phyloP scores from a whole-genome alignment of 2,797 vertebrate species.

The Borostomias antarcticus region DNA sequence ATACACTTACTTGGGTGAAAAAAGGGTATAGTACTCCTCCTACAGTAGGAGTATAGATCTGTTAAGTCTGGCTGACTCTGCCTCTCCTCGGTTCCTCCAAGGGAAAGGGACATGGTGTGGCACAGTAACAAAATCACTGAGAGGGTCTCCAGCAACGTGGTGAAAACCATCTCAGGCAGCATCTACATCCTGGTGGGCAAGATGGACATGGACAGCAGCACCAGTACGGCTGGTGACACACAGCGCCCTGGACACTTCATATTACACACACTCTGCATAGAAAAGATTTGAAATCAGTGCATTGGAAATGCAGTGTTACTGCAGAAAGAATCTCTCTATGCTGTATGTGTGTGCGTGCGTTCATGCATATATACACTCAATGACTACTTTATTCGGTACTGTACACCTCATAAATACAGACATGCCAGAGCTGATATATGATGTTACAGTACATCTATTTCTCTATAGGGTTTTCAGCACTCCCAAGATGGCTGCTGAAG shows the following conservation, averaged over 20 bases:
- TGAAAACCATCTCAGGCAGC: conserved; percentile 71
- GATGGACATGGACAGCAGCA: conserved; percentile 51
- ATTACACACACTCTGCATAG: background rate
- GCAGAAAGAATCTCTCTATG: background rate
- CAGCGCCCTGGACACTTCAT: background rate
- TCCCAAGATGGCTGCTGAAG: conserved; percentile 73
- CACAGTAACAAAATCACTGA: conserved; percentile 76
- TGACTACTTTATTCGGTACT: no score
- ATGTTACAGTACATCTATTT: no score
- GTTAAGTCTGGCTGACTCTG: background rate
- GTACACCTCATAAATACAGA: no score
- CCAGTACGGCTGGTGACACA: background rate
- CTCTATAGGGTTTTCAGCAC: no score
- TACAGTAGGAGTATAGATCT: background rate
- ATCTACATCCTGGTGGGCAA: conserved; percentile 73
- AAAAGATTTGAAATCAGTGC: background rate
- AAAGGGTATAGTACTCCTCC: no score
- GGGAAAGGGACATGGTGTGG: conserved; percentile 71
- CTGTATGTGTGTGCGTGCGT: background rate
- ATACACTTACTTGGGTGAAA: no score
- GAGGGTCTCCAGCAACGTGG: conserved; percentile 58
- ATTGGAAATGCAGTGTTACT: background rate
- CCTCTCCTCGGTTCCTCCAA: conserved; percentile 35
- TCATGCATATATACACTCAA: no score
- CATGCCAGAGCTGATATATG: no score